Conservation (phyloP, 2,888 invertebrate genomes). For the Ochropacha duplaris region DNA sequence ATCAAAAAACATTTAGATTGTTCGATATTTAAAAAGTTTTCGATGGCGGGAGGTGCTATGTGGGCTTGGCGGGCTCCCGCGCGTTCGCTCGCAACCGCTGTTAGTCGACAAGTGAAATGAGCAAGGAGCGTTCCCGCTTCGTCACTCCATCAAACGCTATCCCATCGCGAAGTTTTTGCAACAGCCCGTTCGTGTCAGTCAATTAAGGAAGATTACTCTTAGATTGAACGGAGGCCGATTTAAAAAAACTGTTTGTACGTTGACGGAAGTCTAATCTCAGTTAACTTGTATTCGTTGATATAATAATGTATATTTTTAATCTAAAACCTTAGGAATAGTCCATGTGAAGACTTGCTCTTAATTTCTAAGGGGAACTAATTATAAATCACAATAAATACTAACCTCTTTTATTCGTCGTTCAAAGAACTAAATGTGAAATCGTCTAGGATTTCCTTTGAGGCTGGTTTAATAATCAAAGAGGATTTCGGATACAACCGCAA, state of each 20-base stretch:
- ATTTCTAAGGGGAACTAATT: not conserved
- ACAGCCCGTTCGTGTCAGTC: conserved; percentile 43
- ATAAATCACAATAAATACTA: no score
- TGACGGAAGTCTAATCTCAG: conserved; percentile 27
- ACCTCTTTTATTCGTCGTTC: no score
- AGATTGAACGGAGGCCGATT: conserved; percentile 42
- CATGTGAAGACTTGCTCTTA: no score
- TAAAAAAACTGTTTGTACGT: conserved; percentile 25
- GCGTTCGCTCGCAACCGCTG: conserved; percentile 52
- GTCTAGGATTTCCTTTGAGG: no score
- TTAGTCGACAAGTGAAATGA: conserved; percentile 61
- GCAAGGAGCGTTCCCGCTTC: conserved; percentile 49
- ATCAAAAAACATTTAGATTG: conserved; percentile 47
- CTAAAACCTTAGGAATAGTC: no score
- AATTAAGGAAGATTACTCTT: conserved; percentile 53
- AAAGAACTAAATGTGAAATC: no score
- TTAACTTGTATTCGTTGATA: conserved; percentile 16
- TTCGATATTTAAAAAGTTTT: conserved; percentile 27
- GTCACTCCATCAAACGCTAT: conserved; percentile 41
- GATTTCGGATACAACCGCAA: no score
- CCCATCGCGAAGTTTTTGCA: conserved; percentile 42
- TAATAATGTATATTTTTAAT: not conserved
- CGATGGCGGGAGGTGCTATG: conserved; percentile 20
- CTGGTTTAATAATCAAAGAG: no score
- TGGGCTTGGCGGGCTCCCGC: conserved; percentile 32